Conservation (phyloP, 2,888 invertebrate species). For the Scaptomyza tumidula region DNA sequence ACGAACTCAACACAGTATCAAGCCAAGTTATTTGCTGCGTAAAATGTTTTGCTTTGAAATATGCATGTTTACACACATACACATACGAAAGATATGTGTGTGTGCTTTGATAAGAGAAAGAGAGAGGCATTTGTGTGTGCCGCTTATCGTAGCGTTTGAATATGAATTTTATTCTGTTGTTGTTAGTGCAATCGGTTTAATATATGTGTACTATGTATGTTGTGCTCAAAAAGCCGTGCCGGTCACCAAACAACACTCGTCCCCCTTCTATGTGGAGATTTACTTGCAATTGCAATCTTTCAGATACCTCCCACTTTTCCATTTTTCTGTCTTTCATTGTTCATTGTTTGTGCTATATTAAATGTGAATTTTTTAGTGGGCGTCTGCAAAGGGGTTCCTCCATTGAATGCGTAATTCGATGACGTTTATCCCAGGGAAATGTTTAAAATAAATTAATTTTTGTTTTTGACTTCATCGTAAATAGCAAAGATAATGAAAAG, state of each 20-base stretch:
- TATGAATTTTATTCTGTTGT: conserved; percentile 23
- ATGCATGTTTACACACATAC: neutral
- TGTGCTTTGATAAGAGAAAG: conserved; percentile 30
- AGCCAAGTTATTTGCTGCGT: conserved; percentile 31
- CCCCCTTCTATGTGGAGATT: neutral
- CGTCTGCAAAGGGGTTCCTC: conserved; percentile 23
- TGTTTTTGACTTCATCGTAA: conserved; percentile 1
- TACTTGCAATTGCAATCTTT: conserved; percentile 17
- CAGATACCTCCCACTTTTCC: conserved; percentile 33
- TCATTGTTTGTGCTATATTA: conserved; percentile 6
- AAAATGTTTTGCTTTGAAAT: conserved; percentile 19
- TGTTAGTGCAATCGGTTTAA: neutral
- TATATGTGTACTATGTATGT: no score
- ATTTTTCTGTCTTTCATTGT: neutral
- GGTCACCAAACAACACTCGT: conserved; percentile 27
- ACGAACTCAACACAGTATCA: conserved; percentile 32
- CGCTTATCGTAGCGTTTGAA: conserved; percentile 27
- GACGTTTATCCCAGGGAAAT: conserved; percentile 40
- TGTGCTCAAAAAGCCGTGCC: conserved; percentile 30
- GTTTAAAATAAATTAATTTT: conserved; percentile 5
- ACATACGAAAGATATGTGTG: neutral
- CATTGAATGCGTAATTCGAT: conserved; percentile 21
- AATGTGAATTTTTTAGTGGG: conserved; percentile 36
- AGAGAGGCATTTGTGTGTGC: neutral
- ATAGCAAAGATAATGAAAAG: neutral